Percentiles rank a stretch among this genome's conserved stretches.
These are phyloP conservation scores for Silurus asotus DNA, from an alignment of 2,113 vertebrate genomes.

Conservation along the genomic window DNA sequence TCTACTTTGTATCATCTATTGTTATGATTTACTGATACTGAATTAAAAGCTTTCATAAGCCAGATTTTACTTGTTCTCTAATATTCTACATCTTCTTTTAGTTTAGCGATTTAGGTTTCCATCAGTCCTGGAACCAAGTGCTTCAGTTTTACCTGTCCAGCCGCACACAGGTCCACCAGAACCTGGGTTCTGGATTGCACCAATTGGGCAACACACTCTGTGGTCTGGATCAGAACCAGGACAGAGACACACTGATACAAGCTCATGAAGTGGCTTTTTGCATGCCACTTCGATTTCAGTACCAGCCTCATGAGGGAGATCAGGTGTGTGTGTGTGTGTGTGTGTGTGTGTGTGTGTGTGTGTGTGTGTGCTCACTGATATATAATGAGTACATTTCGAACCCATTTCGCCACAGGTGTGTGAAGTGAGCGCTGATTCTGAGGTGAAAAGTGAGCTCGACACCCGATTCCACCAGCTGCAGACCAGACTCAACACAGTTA, in stretches of 20 bases:
- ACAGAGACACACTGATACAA: slow-evolving; percentile 79
- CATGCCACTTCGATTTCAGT: slow-evolving; percentile 78
- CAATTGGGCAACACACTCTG: slow-evolving; percentile 73
- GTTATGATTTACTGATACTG: not conserved
- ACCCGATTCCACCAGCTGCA: slow-evolving; percentile 80
- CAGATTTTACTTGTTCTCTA: not conserved
- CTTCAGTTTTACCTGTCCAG: slow-evolving; percentile 74
- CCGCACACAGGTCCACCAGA: slow-evolving; percentile 70
- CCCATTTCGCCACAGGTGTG: slow-evolving; percentile 68
- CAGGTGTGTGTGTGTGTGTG: slow-evolving; percentile 65
- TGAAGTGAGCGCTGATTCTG: slow-evolving; percentile 75
- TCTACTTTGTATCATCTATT: not conserved
- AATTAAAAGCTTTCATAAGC: not conserved
- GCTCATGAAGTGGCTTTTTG: slow-evolving; percentile 78
- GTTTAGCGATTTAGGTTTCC: slow-evolving; percentile 85
- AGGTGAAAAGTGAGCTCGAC: slow-evolving; percentile 78
- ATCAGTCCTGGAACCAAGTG: slow-evolving; percentile 74
- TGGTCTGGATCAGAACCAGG: slow-evolving; percentile 74
- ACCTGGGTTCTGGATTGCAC: slow-evolving; percentile 72
- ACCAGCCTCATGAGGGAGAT: slow-evolving; percentile 85
- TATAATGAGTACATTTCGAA: not conserved
- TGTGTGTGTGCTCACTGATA: not conserved
- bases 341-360: not conserved
- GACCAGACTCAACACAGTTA: slow-evolving; percentile 72
- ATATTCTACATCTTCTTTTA: slow-evolving; percentile 51